Percentiles rank a stretch among this genome's conserved stretches.
phyloP scores from a whole-genome alignment of 2,797 vertebrate genomes.

The Graptemys geographica region DNA sequence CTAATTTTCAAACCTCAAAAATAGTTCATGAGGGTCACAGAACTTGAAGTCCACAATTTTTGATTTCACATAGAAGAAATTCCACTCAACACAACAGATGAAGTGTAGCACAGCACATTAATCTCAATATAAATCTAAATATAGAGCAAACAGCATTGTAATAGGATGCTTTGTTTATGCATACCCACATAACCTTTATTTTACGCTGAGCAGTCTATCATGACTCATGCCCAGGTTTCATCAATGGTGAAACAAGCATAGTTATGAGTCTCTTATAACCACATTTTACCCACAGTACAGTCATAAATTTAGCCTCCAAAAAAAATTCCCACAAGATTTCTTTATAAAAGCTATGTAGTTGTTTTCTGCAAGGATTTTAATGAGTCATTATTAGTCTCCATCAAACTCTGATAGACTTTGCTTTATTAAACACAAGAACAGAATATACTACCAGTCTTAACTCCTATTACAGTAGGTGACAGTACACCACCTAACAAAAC shows the following conservation, averaged over 20 bases:
- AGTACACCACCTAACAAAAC: neutral
- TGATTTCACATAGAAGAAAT: too few relatives aligned
- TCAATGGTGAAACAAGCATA: constrained; percentile 2
- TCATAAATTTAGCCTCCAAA: constrained; percentile 1
- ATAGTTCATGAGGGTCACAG: neutral
- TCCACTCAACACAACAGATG: too few relatives aligned
- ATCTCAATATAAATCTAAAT: too few relatives aligned
- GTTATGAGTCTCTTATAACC: constrained; percentile 25
- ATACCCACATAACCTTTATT: neutral
- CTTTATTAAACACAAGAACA: constrained; percentile 26
- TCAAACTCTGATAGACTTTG: neutral
- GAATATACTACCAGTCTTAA: neutral
- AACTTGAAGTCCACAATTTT: too few relatives aligned
- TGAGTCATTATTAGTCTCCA: neutral
- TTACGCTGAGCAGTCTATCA: neutral
- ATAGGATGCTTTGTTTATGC: constrained; percentile 6
- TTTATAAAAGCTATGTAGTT: constrained; percentile 31
- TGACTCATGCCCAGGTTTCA: neutral
- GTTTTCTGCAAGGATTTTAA: constrained; percentile 29
- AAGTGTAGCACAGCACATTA: too few relatives aligned
- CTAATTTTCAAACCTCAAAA: constrained; percentile 28
- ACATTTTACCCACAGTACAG: constrained; percentile 5
- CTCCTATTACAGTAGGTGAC: neutral
- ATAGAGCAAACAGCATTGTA: neutral
- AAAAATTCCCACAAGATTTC: constrained; percentile 24